Conservation (phyloP, 2,888 invertebrate genomes). For the Lamproptera curius region DNA sequence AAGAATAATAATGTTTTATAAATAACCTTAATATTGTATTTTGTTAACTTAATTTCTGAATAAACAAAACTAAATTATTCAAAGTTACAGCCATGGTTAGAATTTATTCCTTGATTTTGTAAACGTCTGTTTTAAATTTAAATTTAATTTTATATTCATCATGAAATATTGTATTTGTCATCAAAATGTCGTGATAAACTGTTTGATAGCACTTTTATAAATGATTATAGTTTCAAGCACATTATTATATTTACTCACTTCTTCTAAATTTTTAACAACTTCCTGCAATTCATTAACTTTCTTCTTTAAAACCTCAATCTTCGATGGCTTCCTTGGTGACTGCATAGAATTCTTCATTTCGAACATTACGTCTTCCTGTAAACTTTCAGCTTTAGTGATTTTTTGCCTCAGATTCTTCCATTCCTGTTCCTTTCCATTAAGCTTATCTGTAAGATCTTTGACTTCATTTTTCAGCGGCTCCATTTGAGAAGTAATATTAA, state of each 20-base stretch:
- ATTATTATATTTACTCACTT: constrained; percentile 47
- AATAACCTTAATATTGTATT: no score
- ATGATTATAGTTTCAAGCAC: no score
- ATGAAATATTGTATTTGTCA: no score
- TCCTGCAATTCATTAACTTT: constrained; percentile 81
- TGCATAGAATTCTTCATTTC: constrained; percentile 73
- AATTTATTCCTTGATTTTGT: no score
- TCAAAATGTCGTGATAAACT: no score
- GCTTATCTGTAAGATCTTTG: constrained; percentile 69
- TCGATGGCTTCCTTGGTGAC: constrained; percentile 68
- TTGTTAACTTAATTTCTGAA: no score
- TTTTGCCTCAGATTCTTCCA: constrained; percentile 75
- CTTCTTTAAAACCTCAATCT: constrained; percentile 80
- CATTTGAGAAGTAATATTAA: constrained; percentile 74
- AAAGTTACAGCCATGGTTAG: no score
- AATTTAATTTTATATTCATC: no score
- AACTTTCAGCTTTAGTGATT: constrained; percentile 74
- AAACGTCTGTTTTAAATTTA: no score
- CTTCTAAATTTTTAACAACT: constrained; percentile 66
- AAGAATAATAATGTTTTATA: no score
- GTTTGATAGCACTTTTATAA: no score
- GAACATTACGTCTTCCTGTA: constrained; percentile 72
- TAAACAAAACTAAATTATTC: no score
- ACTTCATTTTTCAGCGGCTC: constrained; percentile 76
- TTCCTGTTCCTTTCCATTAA: constrained; percentile 73